Percentiles rank a stretch among this genome's conserved stretches.
Conservation (phyloP, 1,140 invertebrate genomes). For the Vollenhovia emeryi region DNA sequence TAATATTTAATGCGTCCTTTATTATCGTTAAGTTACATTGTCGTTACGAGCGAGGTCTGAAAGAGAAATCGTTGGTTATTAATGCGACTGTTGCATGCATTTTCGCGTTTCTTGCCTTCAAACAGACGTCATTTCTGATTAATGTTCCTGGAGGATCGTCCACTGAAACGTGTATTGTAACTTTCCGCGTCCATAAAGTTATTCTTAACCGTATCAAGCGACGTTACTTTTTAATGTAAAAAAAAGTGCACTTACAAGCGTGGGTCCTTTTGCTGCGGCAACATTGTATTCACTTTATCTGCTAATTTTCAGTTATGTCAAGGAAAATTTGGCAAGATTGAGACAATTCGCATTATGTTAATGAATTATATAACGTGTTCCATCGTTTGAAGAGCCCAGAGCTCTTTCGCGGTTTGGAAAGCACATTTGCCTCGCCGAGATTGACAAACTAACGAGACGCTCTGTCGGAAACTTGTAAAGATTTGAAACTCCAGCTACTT, state of each 20-base stretch:
- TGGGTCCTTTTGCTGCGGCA: background rate
- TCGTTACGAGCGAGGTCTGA: constrained; percentile 14
- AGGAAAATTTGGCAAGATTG: background rate
- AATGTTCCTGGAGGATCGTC: constrained; percentile 10
- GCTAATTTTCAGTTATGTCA: background rate
- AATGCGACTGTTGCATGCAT: constrained; percentile 48
- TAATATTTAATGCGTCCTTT: background rate
- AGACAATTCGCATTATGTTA: background rate
- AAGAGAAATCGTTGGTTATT: constrained; percentile 42
- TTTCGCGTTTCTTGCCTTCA: constrained; percentile 13
- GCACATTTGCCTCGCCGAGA: constrained; percentile 3
- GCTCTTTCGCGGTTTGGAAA: background rate
- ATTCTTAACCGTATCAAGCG: background rate
- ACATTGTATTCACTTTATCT: background rate
- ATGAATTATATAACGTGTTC: background rate
- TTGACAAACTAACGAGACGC: constrained; percentile 51
- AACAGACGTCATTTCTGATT: constrained; percentile 37
- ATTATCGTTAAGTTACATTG: background rate
- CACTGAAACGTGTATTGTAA: constrained; percentile 17
- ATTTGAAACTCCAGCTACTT: constrained; percentile 29
- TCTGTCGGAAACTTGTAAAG: constrained; percentile 22
- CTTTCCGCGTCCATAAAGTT: background rate
- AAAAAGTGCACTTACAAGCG: background rate
- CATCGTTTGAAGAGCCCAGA: background rate
- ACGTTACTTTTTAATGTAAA: background rate